Conservation (phyloP, 2,888 invertebrate genomes). For the Tubiluchus corallicola region DNA sequence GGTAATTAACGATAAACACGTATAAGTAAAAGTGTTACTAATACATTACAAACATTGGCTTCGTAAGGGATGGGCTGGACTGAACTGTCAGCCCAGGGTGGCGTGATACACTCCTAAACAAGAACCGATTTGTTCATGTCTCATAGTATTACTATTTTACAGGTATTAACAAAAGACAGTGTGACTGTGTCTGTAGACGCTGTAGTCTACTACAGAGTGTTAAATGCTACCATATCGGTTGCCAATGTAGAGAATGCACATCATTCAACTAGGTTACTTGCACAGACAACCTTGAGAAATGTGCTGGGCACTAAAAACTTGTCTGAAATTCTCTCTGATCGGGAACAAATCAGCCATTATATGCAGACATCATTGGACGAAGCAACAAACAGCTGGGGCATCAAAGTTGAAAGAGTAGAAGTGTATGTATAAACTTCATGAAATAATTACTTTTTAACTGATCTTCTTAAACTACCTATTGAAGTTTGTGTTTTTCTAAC, state of each 20-base stretch:
- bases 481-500: no score
- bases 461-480: no score
- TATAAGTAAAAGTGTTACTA: no score
- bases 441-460: no score
- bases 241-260: constrained; percentile 42
- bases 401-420: constrained; percentile 25
- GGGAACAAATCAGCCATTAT: constrained; percentile 21
- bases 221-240: constrained; percentile 27
- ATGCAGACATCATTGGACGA: constrained; percentile 23
- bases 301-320: constrained; percentile 26
- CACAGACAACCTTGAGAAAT: no score
- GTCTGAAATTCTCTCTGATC: constrained; percentile 23
- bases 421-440: no score
- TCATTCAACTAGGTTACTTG: constrained; percentile 71
- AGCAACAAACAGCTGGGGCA: constrained; percentile 26
- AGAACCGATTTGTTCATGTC: background rate
- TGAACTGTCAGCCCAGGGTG: no score
- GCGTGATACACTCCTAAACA: background rate
- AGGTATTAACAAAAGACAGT: constrained; percentile 31
- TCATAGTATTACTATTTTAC: constrained; percentile 6
- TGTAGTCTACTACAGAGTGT: constrained; percentile 21
- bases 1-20: no score
- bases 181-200: constrained; percentile 33
- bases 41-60: no score
- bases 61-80: no score